Base-by-base conservation (phyloP, 2,797 vertebrate species). In the Acanthiza pusilla region DNA sequence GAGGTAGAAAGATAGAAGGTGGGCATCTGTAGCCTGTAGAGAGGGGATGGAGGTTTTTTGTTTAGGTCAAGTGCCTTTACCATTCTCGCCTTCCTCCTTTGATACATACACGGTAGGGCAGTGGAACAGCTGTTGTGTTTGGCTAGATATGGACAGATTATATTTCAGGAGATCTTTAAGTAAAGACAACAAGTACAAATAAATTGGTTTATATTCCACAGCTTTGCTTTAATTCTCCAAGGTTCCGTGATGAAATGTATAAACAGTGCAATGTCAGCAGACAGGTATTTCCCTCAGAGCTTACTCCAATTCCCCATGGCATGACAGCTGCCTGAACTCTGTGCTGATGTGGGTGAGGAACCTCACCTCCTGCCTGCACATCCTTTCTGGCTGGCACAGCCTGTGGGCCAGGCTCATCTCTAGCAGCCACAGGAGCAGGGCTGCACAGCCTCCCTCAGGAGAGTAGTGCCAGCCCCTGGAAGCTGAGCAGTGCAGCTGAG, bases 201-300 rank as follows among this genome's bases (percentile, higher is more conserved):
- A 75, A 84, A 40, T 36, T 80, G 45, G 12, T 91, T 91, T 89
- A 2, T 85, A 55, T 93, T 89, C 77, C 72, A 87, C 57, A 89
- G 78, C 61, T 94, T 91, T 82, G 67, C 80, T 95, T 95, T 96
- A 89, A 95, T 95, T 94, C 27, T 92, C 74, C 36, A 76, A 45
- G 42, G 58, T 85, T 91, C 58, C 0, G 0, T 71, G 75, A 61
- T 68, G 78, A 87, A 86, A 82, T 50, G 23, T 86, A 67, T 76
- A 63, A 96, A 79, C 84, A 87, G 67, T 74, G 72, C 68, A 38
- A 13, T 85, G 63, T 85, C 81, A 93, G 88, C 86, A 91, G 81
- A 74, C 78, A 83, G 81, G 68, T 93, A 87, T 89, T 97, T 87
- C 81, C 77, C 29, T 70, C 15, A 3, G 65, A 72, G 62, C 70